Evolutionary conservation across 2,888 invertebrate species (phyloP), one percentile per base, ranked within the genome.

Genomic region (Celastrina argiolus): DNA sequence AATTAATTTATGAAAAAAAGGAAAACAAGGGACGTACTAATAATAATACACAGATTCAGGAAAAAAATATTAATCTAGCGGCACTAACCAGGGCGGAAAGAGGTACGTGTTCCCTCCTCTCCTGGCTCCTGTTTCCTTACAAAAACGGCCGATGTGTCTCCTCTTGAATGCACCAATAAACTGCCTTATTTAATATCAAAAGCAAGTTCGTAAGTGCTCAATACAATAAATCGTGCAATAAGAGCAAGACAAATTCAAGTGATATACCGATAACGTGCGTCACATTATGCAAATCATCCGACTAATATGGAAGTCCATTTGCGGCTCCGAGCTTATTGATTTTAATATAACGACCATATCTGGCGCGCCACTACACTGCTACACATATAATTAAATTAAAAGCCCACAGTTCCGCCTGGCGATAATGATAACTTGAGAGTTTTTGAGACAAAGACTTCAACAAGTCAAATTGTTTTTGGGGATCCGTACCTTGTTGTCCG

Each of bases 271-370:
- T 51, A 51, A 51, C 51, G 36, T 34, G 72, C 79, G 81, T 81
- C 78, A 72, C 74, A 78, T 81, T 82, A 84, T 83, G 83, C 81
- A 82, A 84, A 83, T 84, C 78, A 56, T 67, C 69, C 69, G 76
- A 75, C 76, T 81, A 77, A 76, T 78, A 70, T 75, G 77, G 75
- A 72, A 73, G 72, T 72, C 74, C 72, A 71, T 71, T 65, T 71
- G 68, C 34, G 69, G 71, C 59, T 67, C 69, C 65, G 63, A 70
- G 70, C 68, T 71, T 70, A 71, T 71, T 70, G 68, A 69, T 69
- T 71, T 70, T 70, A 69, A 69, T 69, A 70, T 68, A 68, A 45
- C 63, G 66, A 63, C 69, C 69, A 70, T 67, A 66, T 69, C 51
- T 59, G 66, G 36, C 16, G 51, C 26, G 51, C 10, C 22, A 16